Conservation (phyloP, 2,888 invertebrate genomes). For the Oithona nana region DNA sequence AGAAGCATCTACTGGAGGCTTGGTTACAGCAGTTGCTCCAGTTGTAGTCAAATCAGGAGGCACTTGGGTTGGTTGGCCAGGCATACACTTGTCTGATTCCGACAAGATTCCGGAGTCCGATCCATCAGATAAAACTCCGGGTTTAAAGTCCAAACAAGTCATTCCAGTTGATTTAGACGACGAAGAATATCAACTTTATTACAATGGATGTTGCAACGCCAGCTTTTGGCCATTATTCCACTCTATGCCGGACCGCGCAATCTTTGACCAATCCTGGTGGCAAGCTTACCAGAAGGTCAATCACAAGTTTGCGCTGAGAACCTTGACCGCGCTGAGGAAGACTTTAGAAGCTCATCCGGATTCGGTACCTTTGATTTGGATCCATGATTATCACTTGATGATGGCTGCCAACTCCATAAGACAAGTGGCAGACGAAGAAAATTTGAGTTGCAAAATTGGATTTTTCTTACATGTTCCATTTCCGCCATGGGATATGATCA, state of each 20-base stretch:
- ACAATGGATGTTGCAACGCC: constrained; percentile 31
- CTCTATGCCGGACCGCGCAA: constrained; percentile 30
- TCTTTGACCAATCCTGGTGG: constrained; percentile 28
- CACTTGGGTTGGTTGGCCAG: constrained; percentile 32
- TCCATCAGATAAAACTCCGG: constrained; percentile 27
- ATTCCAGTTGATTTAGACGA: constrained; percentile 12
- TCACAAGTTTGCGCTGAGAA: constrained; percentile 27
- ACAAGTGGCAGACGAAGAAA: constrained; percentile 27
- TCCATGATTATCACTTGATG: constrained; percentile 36
- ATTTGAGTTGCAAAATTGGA: constrained; percentile 29
- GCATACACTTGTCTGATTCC: constrained; percentile 25
- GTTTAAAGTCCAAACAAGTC: constrained; percentile 28
- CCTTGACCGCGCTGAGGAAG: constrained; percentile 26
- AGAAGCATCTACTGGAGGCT: constrained; percentile 29
- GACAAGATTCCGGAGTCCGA: constrained; percentile 28
- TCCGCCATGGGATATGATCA: constrained; percentile 33
- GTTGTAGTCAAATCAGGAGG: constrained; percentile 29
- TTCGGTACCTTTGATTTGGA: constrained; percentile 32
- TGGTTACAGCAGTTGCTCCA: constrained; percentile 31
- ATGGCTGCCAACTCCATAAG: constrained; percentile 32
- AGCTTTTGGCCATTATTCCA: constrained; percentile 32
- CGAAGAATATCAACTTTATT: constrained; percentile 22
- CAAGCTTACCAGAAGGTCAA: constrained; percentile 26
- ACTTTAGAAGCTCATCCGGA: constrained; percentile 24
- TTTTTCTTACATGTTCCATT: constrained; percentile 37